These are phyloP conservation scores for Mythimna vitellina DNA, from an alignment of 2,888 invertebrate genomes.

Conservation along the genomic window DNA sequence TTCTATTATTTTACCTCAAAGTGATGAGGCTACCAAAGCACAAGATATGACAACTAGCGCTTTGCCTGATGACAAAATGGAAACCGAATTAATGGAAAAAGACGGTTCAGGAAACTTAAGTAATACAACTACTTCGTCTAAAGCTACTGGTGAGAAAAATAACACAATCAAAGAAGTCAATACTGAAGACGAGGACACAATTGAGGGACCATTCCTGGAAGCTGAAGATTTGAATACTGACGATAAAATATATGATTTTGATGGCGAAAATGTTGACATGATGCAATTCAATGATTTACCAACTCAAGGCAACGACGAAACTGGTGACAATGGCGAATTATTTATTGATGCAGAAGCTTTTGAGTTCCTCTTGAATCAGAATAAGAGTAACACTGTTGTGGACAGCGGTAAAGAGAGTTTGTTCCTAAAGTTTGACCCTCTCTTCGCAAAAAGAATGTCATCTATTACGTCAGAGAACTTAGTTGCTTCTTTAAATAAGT, in stretches of 20 bases:
- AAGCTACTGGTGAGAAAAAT: slow-evolving; percentile 74
- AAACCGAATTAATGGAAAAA: slow-evolving; percentile 69
- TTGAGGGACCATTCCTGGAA: slow-evolving; percentile 86
- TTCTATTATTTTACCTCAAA: slow-evolving; percentile 41
- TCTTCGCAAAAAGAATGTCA: slow-evolving; percentile 84
- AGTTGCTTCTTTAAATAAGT: slow-evolving; percentile 76
- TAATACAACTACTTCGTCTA: slow-evolving; percentile 74
- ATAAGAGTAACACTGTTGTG: slow-evolving; percentile 78
- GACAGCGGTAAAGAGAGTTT: slow-evolving; percentile 88
- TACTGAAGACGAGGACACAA: slow-evolving; percentile 87
- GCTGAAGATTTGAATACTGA: slow-evolving; percentile 72
- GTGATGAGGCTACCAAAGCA: slow-evolving; percentile 31
- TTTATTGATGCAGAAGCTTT: slow-evolving; percentile 88
- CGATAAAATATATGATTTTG: slow-evolving; percentile 72
- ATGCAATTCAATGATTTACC: slow-evolving; percentile 78
- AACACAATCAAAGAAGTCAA: slow-evolving; percentile 77
- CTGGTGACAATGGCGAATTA: slow-evolving; percentile 78
- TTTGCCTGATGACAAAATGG: slow-evolving; percentile 61
- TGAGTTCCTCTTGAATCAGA: slow-evolving; percentile 85
- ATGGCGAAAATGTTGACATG: slow-evolving; percentile 73
- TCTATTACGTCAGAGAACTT: slow-evolving; percentile 75
- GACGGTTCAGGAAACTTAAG: slow-evolving; percentile 68
- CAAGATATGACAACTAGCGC: slow-evolving; percentile 28
- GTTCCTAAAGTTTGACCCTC: slow-evolving; percentile 87
- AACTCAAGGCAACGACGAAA: slow-evolving; percentile 71